Evolutionary conservation across 2,888 invertebrate genomes (phyloP).

Genomic region (Seira musarum): DNA sequence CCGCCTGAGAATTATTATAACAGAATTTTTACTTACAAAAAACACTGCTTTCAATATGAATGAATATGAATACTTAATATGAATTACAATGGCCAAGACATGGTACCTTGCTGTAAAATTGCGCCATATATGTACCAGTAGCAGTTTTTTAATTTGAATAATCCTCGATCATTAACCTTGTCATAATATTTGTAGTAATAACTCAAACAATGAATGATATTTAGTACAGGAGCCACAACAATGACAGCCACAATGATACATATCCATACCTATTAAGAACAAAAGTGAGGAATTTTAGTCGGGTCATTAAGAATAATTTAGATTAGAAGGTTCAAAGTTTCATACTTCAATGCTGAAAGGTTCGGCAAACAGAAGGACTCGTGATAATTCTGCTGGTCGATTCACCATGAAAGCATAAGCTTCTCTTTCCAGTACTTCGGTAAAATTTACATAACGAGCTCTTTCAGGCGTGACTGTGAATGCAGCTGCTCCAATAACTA

Average conservation of each 20-base stretch:
- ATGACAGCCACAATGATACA: conserved; percentile 83
- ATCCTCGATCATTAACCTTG: conserved; percentile 70
- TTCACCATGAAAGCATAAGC: conserved; percentile 85
- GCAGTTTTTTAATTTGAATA: conserved; percentile 78
- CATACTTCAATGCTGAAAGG: conserved; percentile 80
- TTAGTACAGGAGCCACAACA: conserved; percentile 85
- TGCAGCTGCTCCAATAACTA: conserved; percentile 78
- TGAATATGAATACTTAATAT: no score
- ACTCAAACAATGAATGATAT: conserved; percentile 81
- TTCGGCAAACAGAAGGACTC: conserved; percentile 86
- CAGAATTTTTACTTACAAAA: no score
- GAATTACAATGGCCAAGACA: no score
- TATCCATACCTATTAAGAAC: conserved; percentile 90
- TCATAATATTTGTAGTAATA: conserved; percentile 80
- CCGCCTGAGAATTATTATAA: no score
- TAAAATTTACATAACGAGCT: conserved; percentile 80
- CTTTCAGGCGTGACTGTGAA: conserved; percentile 75
- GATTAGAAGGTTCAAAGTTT: not conserved
- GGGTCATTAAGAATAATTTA: not conserved
- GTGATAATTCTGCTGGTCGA: conserved; percentile 84
- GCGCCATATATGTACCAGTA: conserved; percentile 94
- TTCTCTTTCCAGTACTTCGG: conserved; percentile 84
- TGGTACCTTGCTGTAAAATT: conserved; percentile 92
- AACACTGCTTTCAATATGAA: no score
- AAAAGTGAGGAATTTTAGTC: no score